These are phyloP conservation scores for Poecilus cupreus DNA, from an alignment of 2,888 invertebrate species.

Conservation along the genomic window DNA sequence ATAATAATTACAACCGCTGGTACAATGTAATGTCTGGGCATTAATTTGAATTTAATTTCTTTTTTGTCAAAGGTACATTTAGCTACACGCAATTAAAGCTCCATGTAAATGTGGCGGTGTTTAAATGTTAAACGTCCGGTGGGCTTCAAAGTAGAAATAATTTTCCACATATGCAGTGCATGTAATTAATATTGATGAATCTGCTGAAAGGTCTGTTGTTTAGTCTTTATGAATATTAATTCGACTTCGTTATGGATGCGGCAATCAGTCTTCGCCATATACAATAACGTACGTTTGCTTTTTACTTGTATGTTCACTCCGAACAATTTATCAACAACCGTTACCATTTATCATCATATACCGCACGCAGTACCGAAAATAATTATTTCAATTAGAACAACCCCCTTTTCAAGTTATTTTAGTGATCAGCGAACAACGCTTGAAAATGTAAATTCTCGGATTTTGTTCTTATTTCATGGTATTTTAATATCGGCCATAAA, in stretches of 20 bases:
- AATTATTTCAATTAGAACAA: not conserved
- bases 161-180: not conserved
- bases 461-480: not conserved
- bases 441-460: too few species aligned
- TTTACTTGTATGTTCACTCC: not conserved
- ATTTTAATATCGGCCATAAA: not conserved
- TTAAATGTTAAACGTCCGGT: not conserved
- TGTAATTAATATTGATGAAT: conserved; percentile 37
- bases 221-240: conserved; percentile 32
- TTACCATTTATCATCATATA: not conserved
- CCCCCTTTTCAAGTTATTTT: too few species aligned
- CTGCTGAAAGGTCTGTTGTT: not conserved
- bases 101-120: not conserved
- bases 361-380: not conserved
- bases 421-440: too few species aligned
- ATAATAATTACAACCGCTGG: too few species aligned
- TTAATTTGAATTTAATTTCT: not conserved
- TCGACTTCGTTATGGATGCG: not conserved
- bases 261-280: not conserved
- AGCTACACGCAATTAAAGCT: not conserved
- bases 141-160: conserved; percentile 6
- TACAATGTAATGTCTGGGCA: not conserved
- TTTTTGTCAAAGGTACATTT: not conserved
- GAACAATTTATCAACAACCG: not conserved
- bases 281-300: not conserved